These are phyloP conservation scores for Lutraria rhynchaena DNA, from an alignment of 1,140 invertebrate genomes.

Conservation along the genomic window DNA sequence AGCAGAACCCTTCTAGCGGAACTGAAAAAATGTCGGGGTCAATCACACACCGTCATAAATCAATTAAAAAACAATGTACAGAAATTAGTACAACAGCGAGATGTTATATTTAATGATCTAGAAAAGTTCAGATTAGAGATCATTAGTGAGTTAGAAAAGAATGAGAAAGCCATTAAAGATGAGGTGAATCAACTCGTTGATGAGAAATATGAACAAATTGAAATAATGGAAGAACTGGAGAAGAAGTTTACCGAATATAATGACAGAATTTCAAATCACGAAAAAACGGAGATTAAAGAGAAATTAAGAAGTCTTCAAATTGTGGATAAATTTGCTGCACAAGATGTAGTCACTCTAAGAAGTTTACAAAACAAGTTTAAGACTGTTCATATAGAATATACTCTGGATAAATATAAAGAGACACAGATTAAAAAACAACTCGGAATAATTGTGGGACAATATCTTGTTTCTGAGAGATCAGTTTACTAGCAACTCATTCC, in stretches of 20 bases:
- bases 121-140: slow-evolving; percentile 30
- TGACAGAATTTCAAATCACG: slow-evolving; percentile 5
- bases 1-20: slow-evolving; percentile 21
- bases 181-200: slow-evolving; percentile 27
- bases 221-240: slow-evolving; percentile 38
- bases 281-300: not conserved
- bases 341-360: slow-evolving; percentile 2
- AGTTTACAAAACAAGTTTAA: slow-evolving; percentile 19
- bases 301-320: slow-evolving; percentile 8
- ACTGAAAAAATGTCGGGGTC: slow-evolving; percentile 30
- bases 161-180: slow-evolving; percentile 34
- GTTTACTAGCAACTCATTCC: not conserved
- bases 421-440: slow-evolving; percentile 18
- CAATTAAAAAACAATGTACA: slow-evolving; percentile 39
- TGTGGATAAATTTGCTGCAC: not conserved
- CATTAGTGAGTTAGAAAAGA: slow-evolving; percentile 27
- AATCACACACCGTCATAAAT: slow-evolving; percentile 35
- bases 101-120: slow-evolving; percentile 15
- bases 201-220: slow-evolving; percentile 33
- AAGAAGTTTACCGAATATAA: slow-evolving; percentile 31
- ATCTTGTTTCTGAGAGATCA: slow-evolving; percentile 11
- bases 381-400: slow-evolving; percentile 33
- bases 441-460: slow-evolving; percentile 13
- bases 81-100: slow-evolving; percentile 24
- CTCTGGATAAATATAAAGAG: slow-evolving; percentile 9